Evolutionary conservation across 2,797 vertebrate genomes (phyloP).

Genomic region (Apogon hyalosoma): DNA sequence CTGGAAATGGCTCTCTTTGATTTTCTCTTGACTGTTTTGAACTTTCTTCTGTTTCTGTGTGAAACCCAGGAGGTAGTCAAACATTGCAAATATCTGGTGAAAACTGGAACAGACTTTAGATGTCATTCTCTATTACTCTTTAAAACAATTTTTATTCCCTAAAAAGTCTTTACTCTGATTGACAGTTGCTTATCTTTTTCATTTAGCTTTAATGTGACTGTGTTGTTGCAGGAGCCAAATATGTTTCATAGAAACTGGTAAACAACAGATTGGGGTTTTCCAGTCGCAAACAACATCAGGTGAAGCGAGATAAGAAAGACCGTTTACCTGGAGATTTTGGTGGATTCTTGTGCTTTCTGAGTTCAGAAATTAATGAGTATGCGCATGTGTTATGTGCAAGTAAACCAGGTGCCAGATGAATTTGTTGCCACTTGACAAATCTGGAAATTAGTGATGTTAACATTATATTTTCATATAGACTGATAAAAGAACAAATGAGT

Average conservation of each 20-base stretch:
- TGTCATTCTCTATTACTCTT: no score
- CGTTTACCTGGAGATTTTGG: neutral
- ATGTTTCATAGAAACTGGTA: no score
- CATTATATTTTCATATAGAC: neutral
- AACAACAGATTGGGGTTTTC: no score
- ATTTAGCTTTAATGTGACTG: no score
- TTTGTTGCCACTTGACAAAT: neutral
- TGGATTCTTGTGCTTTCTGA: constrained; percentile 4
- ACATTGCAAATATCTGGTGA: no score
- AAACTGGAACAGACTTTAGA: neutral
- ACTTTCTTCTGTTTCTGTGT: neutral
- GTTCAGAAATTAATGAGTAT: constrained; percentile 15
- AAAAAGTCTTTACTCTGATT: no score
- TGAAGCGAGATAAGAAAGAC: no score
- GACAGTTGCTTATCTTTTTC: no score
- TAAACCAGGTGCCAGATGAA: constrained; percentile 7
- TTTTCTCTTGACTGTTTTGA: neutral
- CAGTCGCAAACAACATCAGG: no score
- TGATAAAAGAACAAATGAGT: no score
- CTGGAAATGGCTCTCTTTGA: neutral
- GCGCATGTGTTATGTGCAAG: constrained; percentile 1
- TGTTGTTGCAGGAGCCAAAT: no score
- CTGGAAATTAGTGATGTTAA: neutral
- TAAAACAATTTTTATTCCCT: no score
- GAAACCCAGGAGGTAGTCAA: neutral